These are phyloP conservation scores for Watsonalla binaria DNA, from an alignment of 2,888 invertebrate genomes.

Conservation along the genomic window DNA sequence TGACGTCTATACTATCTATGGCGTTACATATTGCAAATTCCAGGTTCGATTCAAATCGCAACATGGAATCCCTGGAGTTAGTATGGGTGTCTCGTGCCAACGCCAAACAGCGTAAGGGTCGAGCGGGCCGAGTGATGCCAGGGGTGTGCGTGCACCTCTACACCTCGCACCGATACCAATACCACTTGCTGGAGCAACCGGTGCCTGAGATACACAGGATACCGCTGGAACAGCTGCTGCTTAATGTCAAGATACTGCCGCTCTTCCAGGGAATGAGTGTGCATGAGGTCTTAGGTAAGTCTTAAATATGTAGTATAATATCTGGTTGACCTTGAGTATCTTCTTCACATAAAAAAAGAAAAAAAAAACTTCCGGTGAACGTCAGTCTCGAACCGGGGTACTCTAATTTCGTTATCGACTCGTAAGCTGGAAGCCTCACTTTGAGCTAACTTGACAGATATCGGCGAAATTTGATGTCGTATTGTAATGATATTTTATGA, in stretches of 20 bases:
- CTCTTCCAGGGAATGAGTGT: slow-evolving; percentile 66
- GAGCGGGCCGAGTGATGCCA: slow-evolving; percentile 94
- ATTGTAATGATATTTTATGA: no score
- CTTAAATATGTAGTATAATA: no score
- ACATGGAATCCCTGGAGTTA: slow-evolving; percentile 91
- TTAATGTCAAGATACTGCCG: slow-evolving; percentile 86
- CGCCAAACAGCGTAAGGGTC: slow-evolving; percentile 91
- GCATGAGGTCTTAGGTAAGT: slow-evolving; percentile 74
- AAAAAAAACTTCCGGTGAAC: no score
- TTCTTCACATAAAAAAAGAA: no score
- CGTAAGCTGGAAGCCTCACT: no score
- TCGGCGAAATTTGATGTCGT: no score
- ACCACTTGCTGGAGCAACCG: slow-evolving; percentile 85
- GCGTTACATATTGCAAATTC: slow-evolving; percentile 8
- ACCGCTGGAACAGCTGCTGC: slow-evolving; percentile 89
- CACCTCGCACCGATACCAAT: slow-evolving; percentile 83
- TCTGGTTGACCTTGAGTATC: no score
- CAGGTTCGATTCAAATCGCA: slow-evolving; percentile 88
- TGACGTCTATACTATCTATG: no score
- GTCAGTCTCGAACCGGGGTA: no score
- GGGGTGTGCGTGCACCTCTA: slow-evolving; percentile 93
- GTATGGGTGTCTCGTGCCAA: slow-evolving; percentile 96
- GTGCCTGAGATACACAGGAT: slow-evolving; percentile 94
- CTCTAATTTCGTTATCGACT: no score
- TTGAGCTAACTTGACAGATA: no score